These are phyloP conservation scores for Caradrina kadenii DNA, from an alignment of 2,888 invertebrate species.

Conservation along the genomic window DNA sequence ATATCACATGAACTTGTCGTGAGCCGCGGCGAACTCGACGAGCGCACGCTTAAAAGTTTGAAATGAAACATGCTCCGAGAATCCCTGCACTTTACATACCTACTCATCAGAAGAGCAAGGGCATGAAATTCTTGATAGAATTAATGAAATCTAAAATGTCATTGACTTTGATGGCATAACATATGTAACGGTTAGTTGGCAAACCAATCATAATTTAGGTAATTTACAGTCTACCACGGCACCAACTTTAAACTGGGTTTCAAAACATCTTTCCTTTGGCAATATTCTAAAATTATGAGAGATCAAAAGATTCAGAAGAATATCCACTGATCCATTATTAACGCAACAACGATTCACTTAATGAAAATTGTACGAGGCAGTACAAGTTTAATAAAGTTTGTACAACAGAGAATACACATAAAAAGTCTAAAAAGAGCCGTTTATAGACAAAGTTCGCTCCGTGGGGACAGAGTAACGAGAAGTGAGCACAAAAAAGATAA, in stretches of 20 bases:
- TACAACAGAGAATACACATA: conserved; percentile 60
- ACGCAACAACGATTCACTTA: conserved; percentile 68
- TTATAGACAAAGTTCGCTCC: conserved; percentile 71
- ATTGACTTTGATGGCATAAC: no score
- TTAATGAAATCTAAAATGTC: neutral
- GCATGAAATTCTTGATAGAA: neutral
- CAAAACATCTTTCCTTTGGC: conserved; percentile 10
- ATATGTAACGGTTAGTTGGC: neutral
- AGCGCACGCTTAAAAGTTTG: conserved; percentile 45
- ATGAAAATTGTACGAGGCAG: conserved; percentile 67
- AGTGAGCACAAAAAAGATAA: conserved; percentile 59
- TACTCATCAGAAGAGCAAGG: conserved; percentile 2
- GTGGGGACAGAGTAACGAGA: conserved; percentile 52
- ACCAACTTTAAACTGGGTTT: neutral
- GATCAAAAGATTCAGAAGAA: conserved; percentile 38
- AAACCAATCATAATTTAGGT: conserved; percentile 1
- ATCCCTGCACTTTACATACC: conserved; percentile 12
- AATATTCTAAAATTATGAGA: conserved; percentile 4
- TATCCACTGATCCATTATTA: conserved; percentile 66
- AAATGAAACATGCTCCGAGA: conserved; percentile 28
- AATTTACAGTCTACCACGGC: neutral
- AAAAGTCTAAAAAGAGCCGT: conserved; percentile 67
- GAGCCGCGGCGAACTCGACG: conserved; percentile 23
- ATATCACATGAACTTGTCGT: conserved; percentile 64
- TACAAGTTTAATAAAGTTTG: conserved; percentile 72